A percentile compares a stretch with the other conserved stretches of the same genome.
Conservation (phyloP, 2,797 vertebrate genomes). For the Aeoliscus strigatus region DNA sequence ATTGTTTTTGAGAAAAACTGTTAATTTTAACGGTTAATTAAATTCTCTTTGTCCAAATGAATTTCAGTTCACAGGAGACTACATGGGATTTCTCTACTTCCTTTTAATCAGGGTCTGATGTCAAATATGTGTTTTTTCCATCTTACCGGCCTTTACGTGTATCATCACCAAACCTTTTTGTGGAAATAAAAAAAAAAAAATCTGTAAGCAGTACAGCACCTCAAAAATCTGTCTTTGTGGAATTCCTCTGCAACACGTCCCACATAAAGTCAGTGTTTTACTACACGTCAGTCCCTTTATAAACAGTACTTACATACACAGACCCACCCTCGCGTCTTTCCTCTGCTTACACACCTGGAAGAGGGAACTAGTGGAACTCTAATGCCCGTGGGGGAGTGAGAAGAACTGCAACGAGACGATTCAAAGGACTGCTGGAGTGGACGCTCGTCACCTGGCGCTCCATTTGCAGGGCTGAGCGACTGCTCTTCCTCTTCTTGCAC, state of each 20-base stretch:
- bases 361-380: slow-evolving; percentile 12
- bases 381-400: slow-evolving; percentile 27
- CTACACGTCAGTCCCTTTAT: slow-evolving; percentile 68
- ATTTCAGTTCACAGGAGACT: no score
- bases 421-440: no score
- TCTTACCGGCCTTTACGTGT: neutral
- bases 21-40: no score
- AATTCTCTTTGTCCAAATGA: no score
- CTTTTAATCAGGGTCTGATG: no score
- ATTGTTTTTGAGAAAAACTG: no score
- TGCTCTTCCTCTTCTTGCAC: no score
- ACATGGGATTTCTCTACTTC: no score
- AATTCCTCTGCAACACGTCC: slow-evolving; percentile 28
- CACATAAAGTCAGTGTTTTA: slow-evolving; percentile 58
- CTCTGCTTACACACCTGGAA: neutral
- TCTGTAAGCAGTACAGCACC: no score
- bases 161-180: slow-evolving; percentile 1
- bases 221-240: slow-evolving; percentile 16
- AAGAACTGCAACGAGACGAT: slow-evolving; percentile 1
- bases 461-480: no score
- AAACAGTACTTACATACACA: slow-evolving; percentile 58
- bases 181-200: neutral
- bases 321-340: slow-evolving; percentile 24
- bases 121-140: no score
- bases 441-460: no score